These are phyloP conservation scores for Orchesella cincta DNA, from an alignment of 1,140 invertebrate species.

Conservation along the genomic window DNA sequence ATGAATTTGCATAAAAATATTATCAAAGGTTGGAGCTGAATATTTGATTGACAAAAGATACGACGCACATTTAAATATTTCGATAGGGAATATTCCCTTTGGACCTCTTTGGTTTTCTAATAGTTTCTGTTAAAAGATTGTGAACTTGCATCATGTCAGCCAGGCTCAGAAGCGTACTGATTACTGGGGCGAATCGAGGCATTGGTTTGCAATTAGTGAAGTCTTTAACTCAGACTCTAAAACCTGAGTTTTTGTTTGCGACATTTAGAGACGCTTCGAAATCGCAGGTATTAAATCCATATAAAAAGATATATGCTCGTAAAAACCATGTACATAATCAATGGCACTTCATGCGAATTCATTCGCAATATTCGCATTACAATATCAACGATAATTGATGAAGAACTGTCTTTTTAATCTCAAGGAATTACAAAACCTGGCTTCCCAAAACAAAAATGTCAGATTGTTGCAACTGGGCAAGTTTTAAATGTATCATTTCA, in stretches of 20 bases:
- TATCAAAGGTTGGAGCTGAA: no score
- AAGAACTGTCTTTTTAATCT: background rate
- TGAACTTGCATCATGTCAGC: no score
- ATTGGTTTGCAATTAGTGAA: slow-evolving; percentile 80
- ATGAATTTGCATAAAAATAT: no score
- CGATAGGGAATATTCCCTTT: no score
- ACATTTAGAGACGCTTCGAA: slow-evolving; percentile 70
- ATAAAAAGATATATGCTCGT: no score
- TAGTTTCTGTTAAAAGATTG: no score
- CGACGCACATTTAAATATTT: no score
- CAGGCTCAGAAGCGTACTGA: slow-evolving; percentile 24
- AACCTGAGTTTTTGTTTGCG: slow-evolving; percentile 68
- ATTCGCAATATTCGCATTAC: no score
- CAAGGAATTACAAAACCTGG: slow-evolving; percentile 43
- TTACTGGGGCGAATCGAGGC: slow-evolving; percentile 41
- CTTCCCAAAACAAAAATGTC: slow-evolving; percentile 24
- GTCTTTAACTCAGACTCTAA: slow-evolving; percentile 58
- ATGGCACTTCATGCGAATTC: background rate
- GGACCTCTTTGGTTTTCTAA: no score
- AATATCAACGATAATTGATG: background rate
- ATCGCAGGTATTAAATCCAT: slow-evolving; percentile 60
- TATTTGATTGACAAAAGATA: no score
- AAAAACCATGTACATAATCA: background rate
- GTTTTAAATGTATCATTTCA: no score
- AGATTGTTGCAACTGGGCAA: slow-evolving; percentile 45